phyloP scores from a whole-genome alignment of 1,140 invertebrate genomes.

The Drosophila oshimai region DNA sequence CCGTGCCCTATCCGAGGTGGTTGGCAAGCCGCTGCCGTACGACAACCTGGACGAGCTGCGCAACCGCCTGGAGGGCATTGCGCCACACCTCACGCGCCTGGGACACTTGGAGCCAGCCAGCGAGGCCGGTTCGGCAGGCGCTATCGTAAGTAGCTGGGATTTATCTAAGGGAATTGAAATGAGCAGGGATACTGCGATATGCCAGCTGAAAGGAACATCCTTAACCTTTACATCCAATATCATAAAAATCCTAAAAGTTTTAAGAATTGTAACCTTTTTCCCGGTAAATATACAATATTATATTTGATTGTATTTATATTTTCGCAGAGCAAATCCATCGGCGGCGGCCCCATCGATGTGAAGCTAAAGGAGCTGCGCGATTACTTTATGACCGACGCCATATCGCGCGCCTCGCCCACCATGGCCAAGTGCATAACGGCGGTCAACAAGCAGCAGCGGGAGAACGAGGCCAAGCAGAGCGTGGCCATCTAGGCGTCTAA shows the following conservation, averaged over 20 bases:
- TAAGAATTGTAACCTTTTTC: too few relatives aligned
- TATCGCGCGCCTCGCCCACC: slow-evolving; percentile 97
- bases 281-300: too few relatives aligned
- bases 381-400: slow-evolving; percentile 99
- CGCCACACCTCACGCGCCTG: slow-evolving; percentile 94
- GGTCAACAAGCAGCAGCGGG: slow-evolving; percentile 86
- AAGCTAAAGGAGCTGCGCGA: slow-evolving; percentile 93
- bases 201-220: too few relatives aligned
- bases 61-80: slow-evolving; percentile 90
- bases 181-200: too few relatives aligned
- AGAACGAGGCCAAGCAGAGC: slow-evolving; percentile 56
- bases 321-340: slow-evolving; percentile 84
- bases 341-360: slow-evolving; percentile 86
- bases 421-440: slow-evolving; percentile 99
- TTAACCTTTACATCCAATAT: too few relatives aligned
- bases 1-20: slow-evolving; percentile 88
- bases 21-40: slow-evolving; percentile 92
- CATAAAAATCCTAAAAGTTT: too few relatives aligned
- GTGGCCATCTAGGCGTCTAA: slow-evolving; percentile 47
- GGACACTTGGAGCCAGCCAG: slow-evolving; percentile 93
- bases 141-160: slow-evolving; percentile 84
- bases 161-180: neutral
- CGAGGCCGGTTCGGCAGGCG: slow-evolving; percentile 88
- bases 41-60: slow-evolving; percentile 94
- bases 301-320: neutral